These are phyloP conservation scores for Zaprionus tsacasi DNA, from an alignment of 1,140 invertebrate genomes.

Conservation along the genomic window DNA sequence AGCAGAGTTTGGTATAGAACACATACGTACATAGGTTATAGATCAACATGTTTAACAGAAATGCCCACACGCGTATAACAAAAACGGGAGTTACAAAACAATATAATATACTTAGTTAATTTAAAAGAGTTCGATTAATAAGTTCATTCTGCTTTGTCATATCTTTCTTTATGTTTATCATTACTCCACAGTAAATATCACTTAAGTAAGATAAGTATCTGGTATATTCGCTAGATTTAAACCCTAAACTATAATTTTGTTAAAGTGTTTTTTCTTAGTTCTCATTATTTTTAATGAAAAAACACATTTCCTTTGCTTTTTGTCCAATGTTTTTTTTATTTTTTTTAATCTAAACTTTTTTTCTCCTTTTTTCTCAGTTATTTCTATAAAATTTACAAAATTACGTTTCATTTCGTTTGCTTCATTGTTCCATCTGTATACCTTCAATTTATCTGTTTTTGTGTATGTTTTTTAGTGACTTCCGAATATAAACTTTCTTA, in stretches of 20 bases:
- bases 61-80: slow-evolving; percentile 53
- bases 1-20: slow-evolving; percentile 51
- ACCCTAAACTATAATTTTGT: slow-evolving; percentile 75
- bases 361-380: slow-evolving; percentile 58
- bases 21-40: slow-evolving; percentile 35
- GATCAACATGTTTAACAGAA: slow-evolving; percentile 31
- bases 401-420: slow-evolving; percentile 67
- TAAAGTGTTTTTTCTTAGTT: slow-evolving; percentile 42
- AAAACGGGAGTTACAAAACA: slow-evolving; percentile 60
- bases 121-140: slow-evolving; percentile 11
- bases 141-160: slow-evolving; percentile 21
- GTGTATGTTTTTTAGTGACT: slow-evolving; percentile 12
- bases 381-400: slow-evolving; percentile 84
- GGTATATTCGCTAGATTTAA: slow-evolving; percentile 63
- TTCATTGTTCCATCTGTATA: slow-evolving; percentile 40
- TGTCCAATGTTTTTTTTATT: slow-evolving; percentile 15
- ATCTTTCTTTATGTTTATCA: slow-evolving; percentile 32
- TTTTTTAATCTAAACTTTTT: slow-evolving; percentile 65
- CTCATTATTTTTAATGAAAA: slow-evolving; percentile 54
- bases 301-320: slow-evolving; percentile 34
- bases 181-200: slow-evolving; percentile 75
- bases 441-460: slow-evolving; percentile 43
- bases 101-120: slow-evolving; percentile 47
- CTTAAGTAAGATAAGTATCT: slow-evolving; percentile 76
- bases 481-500: slow-evolving; percentile 70